Evolutionary conservation across 2,113 vertebrate genomes (phyloP).

Genomic region (Oreocharis arfaki): DNA sequence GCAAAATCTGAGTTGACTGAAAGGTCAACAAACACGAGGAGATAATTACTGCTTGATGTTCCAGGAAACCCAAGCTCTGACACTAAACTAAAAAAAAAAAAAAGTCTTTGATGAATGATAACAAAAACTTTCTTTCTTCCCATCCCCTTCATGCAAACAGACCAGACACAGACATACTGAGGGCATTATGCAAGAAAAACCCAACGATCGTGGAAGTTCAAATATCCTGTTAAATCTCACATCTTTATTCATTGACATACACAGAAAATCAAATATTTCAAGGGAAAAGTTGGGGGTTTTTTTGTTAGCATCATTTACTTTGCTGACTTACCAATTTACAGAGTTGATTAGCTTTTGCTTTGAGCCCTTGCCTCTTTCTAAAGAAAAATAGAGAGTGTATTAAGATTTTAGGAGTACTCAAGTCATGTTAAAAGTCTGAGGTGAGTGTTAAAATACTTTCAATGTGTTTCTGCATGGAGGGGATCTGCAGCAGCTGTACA

Average conservation of each 20-base stretch:
- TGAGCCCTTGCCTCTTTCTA: neutral
- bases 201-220: neutral
- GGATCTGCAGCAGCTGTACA: neutral
- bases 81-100: neutral
- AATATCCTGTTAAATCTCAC: neutral
- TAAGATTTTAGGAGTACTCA: neutral
- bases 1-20: conserved; percentile 30
- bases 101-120: neutral
- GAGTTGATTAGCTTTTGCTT: neutral
- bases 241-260: neutral
- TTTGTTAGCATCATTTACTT: neutral
- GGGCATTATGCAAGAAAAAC: neutral
- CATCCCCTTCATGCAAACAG: neutral
- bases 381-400: neutral
- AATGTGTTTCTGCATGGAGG: neutral
- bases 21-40: conserved; percentile 7
- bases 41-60: conserved; percentile 19
- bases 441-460: neutral
- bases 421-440: neutral
- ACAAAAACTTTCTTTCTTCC: conserved; percentile 25
- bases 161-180: neutral
- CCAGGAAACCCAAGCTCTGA: conserved; percentile 5
- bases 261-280: neutral
- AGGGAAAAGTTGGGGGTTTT: neutral
- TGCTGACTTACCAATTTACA: neutral